Evolutionary conservation across 2,113 vertebrate species (phyloP).

Genomic region (Microtus pennsylvanicus): DNA sequence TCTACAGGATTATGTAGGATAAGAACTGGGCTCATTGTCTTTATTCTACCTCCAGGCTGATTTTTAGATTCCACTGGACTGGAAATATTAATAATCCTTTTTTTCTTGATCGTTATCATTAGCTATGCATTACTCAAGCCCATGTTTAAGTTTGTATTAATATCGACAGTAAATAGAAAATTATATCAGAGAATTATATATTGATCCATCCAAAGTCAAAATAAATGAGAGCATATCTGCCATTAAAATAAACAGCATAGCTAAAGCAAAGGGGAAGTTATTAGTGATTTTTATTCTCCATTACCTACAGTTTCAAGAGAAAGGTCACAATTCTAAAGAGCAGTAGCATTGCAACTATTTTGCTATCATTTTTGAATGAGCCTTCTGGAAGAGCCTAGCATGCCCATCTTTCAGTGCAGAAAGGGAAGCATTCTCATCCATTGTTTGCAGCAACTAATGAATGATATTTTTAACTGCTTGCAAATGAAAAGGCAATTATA

Average conservation of each 20-base stretch:
- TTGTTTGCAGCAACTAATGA: neutral
- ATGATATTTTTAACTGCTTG: neutral
- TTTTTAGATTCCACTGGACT: slow-evolving; percentile 32
- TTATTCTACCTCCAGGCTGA: slow-evolving; percentile 35
- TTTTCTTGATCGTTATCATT: slow-evolving; percentile 54
- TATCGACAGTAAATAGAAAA: slow-evolving; percentile 42
- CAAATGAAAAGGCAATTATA: neutral
- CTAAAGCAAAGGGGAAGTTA: neutral
- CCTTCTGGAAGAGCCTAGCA: neutral
- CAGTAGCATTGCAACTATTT: neutral
- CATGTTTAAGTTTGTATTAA: slow-evolving; percentile 55
- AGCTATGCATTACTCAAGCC: slow-evolving; percentile 52
- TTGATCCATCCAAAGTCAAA: slow-evolving; percentile 35
- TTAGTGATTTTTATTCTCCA: slow-evolving; percentile 14
- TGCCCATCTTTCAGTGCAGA: neutral
- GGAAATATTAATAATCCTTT: slow-evolving; percentile 48
- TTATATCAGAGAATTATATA: slow-evolving; percentile 7
- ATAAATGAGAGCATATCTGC: slow-evolving; percentile 42
- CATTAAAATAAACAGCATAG: slow-evolving; percentile 20
- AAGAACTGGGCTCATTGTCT: slow-evolving; percentile 41
- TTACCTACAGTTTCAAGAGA: slow-evolving; percentile 1
- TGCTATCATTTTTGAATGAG: neutral
- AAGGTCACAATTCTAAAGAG: neutral
- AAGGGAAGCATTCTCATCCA: neutral
- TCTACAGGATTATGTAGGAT: slow-evolving; percentile 8